Conservation (phyloP, 2,888 invertebrate species). For the Cantharis rufa region DNA sequence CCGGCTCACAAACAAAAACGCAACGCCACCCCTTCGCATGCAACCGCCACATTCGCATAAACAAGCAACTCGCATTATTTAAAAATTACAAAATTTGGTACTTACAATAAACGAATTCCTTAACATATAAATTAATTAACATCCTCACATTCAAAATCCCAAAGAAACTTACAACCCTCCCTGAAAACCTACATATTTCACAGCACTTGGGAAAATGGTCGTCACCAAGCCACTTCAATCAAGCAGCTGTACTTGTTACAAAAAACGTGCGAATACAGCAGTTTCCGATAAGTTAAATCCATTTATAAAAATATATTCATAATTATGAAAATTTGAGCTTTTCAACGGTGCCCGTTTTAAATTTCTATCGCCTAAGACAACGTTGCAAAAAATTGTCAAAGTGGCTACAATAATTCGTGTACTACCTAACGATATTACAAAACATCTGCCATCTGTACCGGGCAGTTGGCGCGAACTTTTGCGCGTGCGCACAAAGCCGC, state of each 20-base stretch:
- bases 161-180: conserved; percentile 34
- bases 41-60: conserved; percentile 36
- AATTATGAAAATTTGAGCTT: conserved; percentile 32
- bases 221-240: conserved; percentile 52
- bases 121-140: conserved; percentile 14
- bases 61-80: conserved; percentile 4
- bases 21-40: conserved; percentile 33
- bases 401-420: conserved; percentile 45
- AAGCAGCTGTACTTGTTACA: conserved; percentile 45
- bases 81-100: conserved; percentile 12
- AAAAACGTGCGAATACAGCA: conserved; percentile 28
- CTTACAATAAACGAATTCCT: conserved; percentile 13
- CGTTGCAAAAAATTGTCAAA: conserved; percentile 38
- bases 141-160: conserved; percentile 6
- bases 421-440: conserved; percentile 51
- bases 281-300: conserved; percentile 8
- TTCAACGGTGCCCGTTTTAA: conserved; percentile 29
- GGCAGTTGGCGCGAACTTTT: conserved; percentile 56
- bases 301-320: conserved; percentile 24
- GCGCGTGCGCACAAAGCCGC: conserved; percentile 46
- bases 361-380: conserved; percentile 10
- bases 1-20: conserved; percentile 20
- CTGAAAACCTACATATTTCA: conserved; percentile 49
- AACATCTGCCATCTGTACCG: conserved; percentile 59
- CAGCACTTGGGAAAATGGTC: conserved; percentile 55